Base-by-base conservation (phyloP, 2,888 invertebrate species). In the Caenorhabditis wallacei region DNA sequence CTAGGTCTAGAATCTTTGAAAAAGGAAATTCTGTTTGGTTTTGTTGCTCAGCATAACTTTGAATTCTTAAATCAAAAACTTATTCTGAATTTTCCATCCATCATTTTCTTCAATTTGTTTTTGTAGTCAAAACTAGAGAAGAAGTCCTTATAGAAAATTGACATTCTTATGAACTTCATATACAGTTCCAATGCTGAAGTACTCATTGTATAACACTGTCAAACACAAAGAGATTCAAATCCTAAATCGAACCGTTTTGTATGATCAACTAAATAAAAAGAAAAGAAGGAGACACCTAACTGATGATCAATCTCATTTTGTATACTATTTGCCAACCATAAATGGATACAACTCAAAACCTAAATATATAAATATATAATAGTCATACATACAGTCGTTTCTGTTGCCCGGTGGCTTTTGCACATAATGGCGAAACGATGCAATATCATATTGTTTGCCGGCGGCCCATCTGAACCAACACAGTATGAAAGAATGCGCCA, bases 401-500 rank as follows among this genome's bases (percentile, higher is more conserved):
- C 61, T 22, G n/a, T 22, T 59, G 64, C 53, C 66, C 66, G 20
- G 66, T 66, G 66, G 66, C 66, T 71, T 71, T 71, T 59, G 59
- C 69, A 69, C 69, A 69, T 57, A 71, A 71, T 71, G 71, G 59
- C 71, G 71, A 59, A 71, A 71, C 71, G 51, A 51, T 51, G 66
- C 66, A 66, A 69, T 69, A 69, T 57, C 70, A 57, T 48, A 70
- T 70, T 76, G 75, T 76, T 76, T 76, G 75, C 75, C 51, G 37
- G 66, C 35, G 66, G 53, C 37, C 75, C 75, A 76, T 76, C 75
- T 76, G 75, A 76, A 76, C 75, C 68, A 76, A 76, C 75, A 76
- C 56, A 68, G 68, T 54, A 54, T 56, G 69, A 35, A 69, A 56
- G 69, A 69, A 56, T 56, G 69, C 43, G 71, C 59, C 37, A 48